Conservation (phyloP, 2,797 vertebrate species). For the Pangasius sanitwongsei region DNA sequence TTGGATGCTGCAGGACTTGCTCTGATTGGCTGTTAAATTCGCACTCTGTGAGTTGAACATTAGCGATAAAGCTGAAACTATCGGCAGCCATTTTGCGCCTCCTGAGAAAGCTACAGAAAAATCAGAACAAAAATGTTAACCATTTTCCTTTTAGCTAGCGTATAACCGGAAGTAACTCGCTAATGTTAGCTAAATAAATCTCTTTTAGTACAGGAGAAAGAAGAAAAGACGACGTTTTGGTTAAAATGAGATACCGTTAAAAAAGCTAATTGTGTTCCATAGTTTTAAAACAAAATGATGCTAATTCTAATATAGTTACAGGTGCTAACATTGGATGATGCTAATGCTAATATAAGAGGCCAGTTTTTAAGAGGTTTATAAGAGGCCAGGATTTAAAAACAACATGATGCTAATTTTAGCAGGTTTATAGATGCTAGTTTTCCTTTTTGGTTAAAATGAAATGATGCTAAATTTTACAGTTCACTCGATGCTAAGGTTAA, state of each 20-base stretch:
- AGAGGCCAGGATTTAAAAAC: not conserved
- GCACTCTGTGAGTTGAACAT: not conserved
- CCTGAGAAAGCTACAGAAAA: too few relatives aligned
- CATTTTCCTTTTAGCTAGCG: not conserved
- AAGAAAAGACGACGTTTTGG: not conserved
- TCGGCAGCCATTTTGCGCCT: not conserved
- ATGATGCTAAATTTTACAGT: not conserved
- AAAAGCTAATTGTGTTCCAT: not conserved
- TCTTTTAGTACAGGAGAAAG: not conserved
- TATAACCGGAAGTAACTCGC: not conserved
- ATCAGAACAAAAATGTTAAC: not conserved
- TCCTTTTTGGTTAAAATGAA: not conserved
- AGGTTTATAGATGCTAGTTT: not conserved
- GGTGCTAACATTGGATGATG: too few relatives aligned
- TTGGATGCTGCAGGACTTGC: not conserved
- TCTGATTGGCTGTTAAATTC: not conserved
- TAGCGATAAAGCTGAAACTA: not conserved
- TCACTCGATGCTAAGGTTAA: not conserved
- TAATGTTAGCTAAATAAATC: not conserved
- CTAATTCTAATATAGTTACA: not conserved
- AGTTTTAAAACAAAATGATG: not conserved
- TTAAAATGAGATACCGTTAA: not conserved
- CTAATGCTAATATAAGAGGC: too few relatives aligned
- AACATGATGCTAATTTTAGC: not conserved
- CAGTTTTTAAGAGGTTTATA: too few relatives aligned